Percentiles rank a stretch among this genome's conserved stretches.
Evolutionary conservation across 2,888 invertebrate genomes (phyloP).

Genomic region (Lampropteryx suffumata): DNA sequence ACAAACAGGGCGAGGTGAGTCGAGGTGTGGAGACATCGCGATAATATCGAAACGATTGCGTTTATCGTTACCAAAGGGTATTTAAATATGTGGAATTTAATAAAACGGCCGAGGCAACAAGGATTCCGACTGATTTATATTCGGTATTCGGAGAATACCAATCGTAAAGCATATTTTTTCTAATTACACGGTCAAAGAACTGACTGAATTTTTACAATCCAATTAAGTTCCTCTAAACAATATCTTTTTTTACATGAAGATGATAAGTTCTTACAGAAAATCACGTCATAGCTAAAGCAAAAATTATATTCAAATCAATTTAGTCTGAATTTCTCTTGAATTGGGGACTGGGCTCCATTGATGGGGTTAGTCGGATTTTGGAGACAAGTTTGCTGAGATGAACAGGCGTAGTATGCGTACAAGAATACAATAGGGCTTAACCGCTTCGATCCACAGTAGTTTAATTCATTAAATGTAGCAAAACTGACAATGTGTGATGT

Average conservation of each 20-base stretch:
- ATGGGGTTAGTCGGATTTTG: constrained; percentile 41
- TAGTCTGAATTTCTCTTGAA: too few species aligned
- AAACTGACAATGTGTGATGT: not conserved
- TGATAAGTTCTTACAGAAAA: too few species aligned
- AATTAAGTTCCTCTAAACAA: too few species aligned
- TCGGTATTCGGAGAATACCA: constrained; percentile 24
- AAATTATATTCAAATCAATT: too few species aligned
- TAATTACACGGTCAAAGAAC: constrained; percentile 14
- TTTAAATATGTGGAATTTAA: constrained; percentile 71
- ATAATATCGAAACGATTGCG: constrained; percentile 68
- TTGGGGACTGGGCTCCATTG: too few species aligned
- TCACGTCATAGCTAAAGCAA: too few species aligned
- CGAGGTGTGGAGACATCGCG: constrained; percentile 70
- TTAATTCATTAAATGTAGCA: not conserved
- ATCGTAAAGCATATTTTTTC: constrained; percentile 15
- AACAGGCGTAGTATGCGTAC: not conserved
- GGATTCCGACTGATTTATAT: constrained; percentile 51
- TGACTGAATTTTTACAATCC: constrained; percentile 5
- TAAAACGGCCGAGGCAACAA: constrained; percentile 57
- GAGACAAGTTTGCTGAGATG: constrained; percentile 10
- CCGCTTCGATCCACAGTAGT: too few species aligned
- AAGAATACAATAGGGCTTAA: constrained; percentile 12
- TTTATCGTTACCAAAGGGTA: constrained; percentile 60
- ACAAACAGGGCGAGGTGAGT: constrained; percentile 57
- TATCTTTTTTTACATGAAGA: too few species aligned